These are phyloP conservation scores for Sebastes fasciatus DNA, from an alignment of 2,113 vertebrate genomes.

Conservation along the genomic window DNA sequence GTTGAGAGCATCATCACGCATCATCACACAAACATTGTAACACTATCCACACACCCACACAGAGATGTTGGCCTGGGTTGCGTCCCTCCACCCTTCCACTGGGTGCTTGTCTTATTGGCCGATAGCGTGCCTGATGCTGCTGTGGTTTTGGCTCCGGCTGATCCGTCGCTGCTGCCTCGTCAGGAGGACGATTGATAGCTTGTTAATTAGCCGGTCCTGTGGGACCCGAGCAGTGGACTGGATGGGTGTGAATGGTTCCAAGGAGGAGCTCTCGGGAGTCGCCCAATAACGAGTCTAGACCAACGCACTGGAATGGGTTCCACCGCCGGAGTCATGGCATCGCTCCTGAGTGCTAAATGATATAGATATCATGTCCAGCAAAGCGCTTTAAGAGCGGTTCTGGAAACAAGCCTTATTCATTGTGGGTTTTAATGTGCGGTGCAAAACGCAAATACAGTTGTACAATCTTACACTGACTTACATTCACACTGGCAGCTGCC, in stretches of 20 bases:
- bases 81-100: slow-evolving; percentile 44
- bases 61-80: neutral
- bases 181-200: slow-evolving; percentile 63
- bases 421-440: slow-evolving; percentile 65
- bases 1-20: slow-evolving; percentile 60
- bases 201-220: slow-evolving; percentile 61
- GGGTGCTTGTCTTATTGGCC: slow-evolving; percentile 42
- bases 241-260: slow-evolving; percentile 54
- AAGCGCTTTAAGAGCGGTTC: slow-evolving; percentile 23
- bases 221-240: slow-evolving; percentile 45
- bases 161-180: slow-evolving; percentile 48
- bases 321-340: slow-evolving; percentile 25
- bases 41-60: slow-evolving; percentile 19
- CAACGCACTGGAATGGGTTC: neutral
- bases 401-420: slow-evolving; percentile 32
- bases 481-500: slow-evolving; percentile 44
- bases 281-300: slow-evolving; percentile 31
- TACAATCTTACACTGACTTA: slow-evolving; percentile 42
- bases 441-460: slow-evolving; percentile 50
- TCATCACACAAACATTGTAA: slow-evolving; percentile 63
- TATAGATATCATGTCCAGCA: slow-evolving; percentile 9
- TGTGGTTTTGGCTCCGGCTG: slow-evolving; percentile 52
- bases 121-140: slow-evolving; percentile 66
- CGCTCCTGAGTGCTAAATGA: neutral
- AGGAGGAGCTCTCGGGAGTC: slow-evolving; percentile 5